Conservation (phyloP, 1,140 invertebrate species). For the Pseudomyrmex flavicornis region DNA sequence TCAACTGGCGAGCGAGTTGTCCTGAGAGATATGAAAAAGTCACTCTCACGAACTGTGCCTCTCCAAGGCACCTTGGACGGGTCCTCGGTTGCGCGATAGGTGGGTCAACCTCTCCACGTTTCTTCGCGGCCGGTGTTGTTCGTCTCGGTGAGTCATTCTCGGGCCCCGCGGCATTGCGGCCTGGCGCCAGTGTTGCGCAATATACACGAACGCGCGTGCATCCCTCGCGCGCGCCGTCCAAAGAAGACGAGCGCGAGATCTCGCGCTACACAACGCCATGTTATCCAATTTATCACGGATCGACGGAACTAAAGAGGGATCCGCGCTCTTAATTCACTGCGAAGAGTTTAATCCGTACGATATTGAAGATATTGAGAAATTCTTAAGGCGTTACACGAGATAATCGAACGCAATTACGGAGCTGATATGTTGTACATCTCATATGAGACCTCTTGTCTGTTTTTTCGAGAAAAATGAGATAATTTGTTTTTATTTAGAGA, state of each 20-base stretch:
- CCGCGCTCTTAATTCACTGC: constrained; percentile 33
- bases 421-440: not conserved
- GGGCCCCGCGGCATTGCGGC: constrained; percentile 76
- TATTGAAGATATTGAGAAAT: not conserved
- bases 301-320: constrained; percentile 21
- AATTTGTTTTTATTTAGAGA: too few species aligned
- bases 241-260: constrained; percentile 36
- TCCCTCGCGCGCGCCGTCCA: constrained; percentile 36
- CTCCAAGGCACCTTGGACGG: constrained; percentile 78
- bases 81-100: constrained; percentile 79
- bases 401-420: constrained; percentile 4
- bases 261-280: constrained; percentile 43
- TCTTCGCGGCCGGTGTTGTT: constrained; percentile 70
- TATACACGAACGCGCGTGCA: constrained; percentile 55
- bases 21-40: constrained; percentile 65
- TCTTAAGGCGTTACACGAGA: constrained; percentile 12
- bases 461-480: not conserved
- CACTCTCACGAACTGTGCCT: constrained; percentile 70
- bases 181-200: constrained; percentile 83
- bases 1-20: constrained; percentile 65
- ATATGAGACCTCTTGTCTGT: not conserved
- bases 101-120: constrained; percentile 76
- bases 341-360: constrained; percentile 19
- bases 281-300: constrained; percentile 53
- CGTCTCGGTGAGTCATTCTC: constrained; percentile 80